Percentiles rank a stretch among this genome's conserved stretches.
Evolutionary conservation across 1,140 invertebrate species (phyloP).

Genomic region (Belonocnema kinseyi): DNA sequence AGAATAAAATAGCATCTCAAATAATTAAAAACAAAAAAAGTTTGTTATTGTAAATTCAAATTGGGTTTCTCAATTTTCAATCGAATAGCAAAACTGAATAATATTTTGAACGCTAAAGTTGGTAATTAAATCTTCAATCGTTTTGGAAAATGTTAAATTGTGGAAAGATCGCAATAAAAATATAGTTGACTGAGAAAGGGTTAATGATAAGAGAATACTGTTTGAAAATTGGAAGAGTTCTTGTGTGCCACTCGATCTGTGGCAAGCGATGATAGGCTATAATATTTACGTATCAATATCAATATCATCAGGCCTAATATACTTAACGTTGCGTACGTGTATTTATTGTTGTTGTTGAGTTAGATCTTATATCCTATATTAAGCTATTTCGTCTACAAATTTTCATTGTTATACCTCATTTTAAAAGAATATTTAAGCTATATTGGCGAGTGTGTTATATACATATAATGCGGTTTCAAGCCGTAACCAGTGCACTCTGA

Average conservation of each 20-base stretch:
- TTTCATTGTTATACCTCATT: slow-evolving; percentile 66
- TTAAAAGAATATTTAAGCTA: slow-evolving; percentile 38
- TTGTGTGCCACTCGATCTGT: not conserved
- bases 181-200: no score
- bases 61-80: no score
- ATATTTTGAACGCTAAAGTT: no score
- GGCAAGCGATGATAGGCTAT: slow-evolving; percentile 35
- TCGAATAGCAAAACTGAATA: no score
- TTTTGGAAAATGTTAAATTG: no score
- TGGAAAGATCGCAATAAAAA: no score
- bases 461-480: not conserved
- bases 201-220: not conserved
- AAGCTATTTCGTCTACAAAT: slow-evolving; percentile 67
- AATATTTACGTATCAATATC: slow-evolving; percentile 51
- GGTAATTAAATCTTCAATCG: no score
- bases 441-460: slow-evolving; percentile 5
- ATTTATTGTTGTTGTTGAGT: slow-evolving; percentile 73
- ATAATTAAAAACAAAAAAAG: no score
- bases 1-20: no score
- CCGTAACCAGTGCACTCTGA: not conserved
- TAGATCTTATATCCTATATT: slow-evolving; percentile 68
- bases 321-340: slow-evolving; percentile 72
- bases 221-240: slow-evolving; percentile 21
- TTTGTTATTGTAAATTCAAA: no score
- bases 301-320: slow-evolving; percentile 74